phyloP scores from a whole-genome alignment of 2,888 invertebrate genomes.

The Zootermopsis nevadensis region DNA sequence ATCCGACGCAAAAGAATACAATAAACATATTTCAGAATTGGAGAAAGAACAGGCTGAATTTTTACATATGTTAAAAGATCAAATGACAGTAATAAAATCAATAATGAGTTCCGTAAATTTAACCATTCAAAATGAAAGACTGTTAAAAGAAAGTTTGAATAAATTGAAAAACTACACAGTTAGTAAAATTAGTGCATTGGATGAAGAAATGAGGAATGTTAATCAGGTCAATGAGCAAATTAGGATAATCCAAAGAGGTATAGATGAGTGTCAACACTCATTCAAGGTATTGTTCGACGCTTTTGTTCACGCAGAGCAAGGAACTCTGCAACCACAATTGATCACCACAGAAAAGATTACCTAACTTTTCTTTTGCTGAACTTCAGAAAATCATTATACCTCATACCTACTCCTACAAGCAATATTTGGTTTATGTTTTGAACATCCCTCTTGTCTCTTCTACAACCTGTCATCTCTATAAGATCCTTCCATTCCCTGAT shows the following conservation, averaged over 20 bases:
- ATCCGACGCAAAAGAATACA: too few relatives aligned
- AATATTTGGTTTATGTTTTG: too few relatives aligned
- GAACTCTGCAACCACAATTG: conserved; percentile 7
- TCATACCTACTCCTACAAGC: background rate
- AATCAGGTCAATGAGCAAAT: background rate
- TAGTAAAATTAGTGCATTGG: background rate
- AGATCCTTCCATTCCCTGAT: too few relatives aligned
- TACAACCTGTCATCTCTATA: too few relatives aligned
- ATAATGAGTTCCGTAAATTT: background rate
- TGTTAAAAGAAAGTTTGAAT: background rate
- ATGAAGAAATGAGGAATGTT: too few relatives aligned
- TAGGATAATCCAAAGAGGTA: conserved; percentile 9
- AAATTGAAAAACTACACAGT: background rate
- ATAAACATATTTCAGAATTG: too few relatives aligned
- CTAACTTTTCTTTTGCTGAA: background rate
- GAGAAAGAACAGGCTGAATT: too few relatives aligned
- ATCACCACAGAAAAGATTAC: conserved; percentile 5
- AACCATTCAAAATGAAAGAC: background rate
- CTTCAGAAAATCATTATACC: background rate
- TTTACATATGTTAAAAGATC: too few relatives aligned
- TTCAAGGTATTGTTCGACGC: background rate
- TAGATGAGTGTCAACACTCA: background rate
- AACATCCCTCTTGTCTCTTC: too few relatives aligned
- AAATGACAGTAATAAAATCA: background rate
- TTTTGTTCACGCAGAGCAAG: conserved; percentile 26